Percentiles rank a stretch among this genome's conserved stretches.
phyloP scores from a whole-genome alignment of 2,113 vertebrate genomes.

The Sarotherodon lohbergeri region DNA sequence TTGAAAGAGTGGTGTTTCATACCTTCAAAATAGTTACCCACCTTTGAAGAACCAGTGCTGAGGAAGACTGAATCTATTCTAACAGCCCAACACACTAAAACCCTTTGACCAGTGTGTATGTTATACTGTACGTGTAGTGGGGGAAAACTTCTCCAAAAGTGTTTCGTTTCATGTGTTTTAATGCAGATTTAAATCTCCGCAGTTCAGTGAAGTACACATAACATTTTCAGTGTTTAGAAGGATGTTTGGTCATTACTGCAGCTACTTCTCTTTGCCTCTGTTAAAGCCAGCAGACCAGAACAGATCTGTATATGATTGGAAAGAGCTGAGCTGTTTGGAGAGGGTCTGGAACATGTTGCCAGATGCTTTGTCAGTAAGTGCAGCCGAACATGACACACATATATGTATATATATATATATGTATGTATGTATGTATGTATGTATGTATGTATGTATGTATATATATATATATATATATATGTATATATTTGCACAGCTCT shows the following conservation, averaged over 20 bases:
- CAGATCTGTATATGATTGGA: conserved; percentile 47
- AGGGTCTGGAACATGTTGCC: background rate
- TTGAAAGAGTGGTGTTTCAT: background rate
- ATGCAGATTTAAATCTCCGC: conserved; percentile 22
- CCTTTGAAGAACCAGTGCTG: background rate
- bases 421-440: background rate
- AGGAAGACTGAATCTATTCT: background rate
- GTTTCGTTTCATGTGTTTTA: conserved; percentile 17
- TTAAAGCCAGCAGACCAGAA: conserved; percentile 37
- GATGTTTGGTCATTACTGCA: conserved; percentile 35
- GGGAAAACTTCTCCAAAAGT: background rate
- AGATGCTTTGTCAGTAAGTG: background rate
- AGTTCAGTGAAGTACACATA: conserved; percentile 17
- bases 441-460: fast-evolving
- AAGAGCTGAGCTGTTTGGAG: conserved; percentile 18
- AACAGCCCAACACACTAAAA: background rate
- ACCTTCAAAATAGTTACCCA: background rate
- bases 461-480: background rate
- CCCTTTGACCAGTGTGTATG: background rate
- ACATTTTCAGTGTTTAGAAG: background rate
- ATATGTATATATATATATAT: too few species aligned
- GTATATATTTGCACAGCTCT: background rate
- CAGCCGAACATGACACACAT: background rate
- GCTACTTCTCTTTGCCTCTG: conserved; percentile 25
- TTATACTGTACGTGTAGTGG: fast-evolving